Base-by-base conservation (phyloP, 2,113 vertebrate genomes). In the Procapra przewalskii region DNA sequence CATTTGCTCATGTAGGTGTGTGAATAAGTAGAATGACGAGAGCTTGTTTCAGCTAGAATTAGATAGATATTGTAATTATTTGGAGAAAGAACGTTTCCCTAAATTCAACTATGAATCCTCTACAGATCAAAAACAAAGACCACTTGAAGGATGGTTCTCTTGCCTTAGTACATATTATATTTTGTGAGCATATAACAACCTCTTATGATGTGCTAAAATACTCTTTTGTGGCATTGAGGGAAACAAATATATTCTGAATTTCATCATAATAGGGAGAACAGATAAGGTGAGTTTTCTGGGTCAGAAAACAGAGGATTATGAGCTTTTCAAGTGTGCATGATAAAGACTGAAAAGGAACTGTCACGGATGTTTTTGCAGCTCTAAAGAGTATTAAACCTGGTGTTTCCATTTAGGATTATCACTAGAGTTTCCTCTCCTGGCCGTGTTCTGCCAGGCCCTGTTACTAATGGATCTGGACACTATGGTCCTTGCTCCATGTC, bases 21-120 rank as follows among this genome's bases (percentile, higher is more conserved):
- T 97, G 97, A 97, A 96, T 92, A 97, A 96, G 87, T 91, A 97
- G 95, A 96, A 94, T 91, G 91, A 97, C 95, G 90, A 90, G 91
- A 97, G 94, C 96, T 95, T 95, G 52, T 95, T 96, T 91, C 79
- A 84, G 52, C 48, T 79, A 54, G 88, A 93, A 96, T 93, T 96
- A 95, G 94, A 96, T 71, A 88, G 84, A 91, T 91, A 94, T 71
- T 82, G 45, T 88, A 82, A 59, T 96, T 94, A 96, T 93, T 84
- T 55, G 92, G 36, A 75, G 31, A 90, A 96, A 92, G 95, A 84
- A 67, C 5, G 0, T 59, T 91, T 93, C 29, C 31, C 50, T 97
- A 85, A 96, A 88, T 95, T 93, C 88, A 82, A 67, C 55, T 36
- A 43, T 21, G 90, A 92, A 77, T 94, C 55, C 81, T 93, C 50